Base-by-base conservation (phyloP, 2,797 vertebrate genomes). In the Otolemur crassicaudatus region DNA sequence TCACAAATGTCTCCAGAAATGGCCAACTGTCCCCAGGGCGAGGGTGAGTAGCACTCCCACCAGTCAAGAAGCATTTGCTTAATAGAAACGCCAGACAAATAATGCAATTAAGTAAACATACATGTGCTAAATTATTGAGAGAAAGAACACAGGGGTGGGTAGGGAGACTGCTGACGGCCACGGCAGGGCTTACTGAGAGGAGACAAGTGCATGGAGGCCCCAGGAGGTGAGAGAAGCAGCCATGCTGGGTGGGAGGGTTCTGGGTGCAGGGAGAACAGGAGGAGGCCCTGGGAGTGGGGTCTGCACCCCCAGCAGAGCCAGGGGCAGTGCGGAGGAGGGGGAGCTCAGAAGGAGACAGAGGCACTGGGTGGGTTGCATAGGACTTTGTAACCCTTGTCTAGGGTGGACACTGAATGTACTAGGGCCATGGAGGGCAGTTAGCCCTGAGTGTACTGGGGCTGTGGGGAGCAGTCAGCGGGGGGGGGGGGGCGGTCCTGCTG, bases 281-380 rank as follows among this genome's bases (percentile, higher is more conserved):
- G 46, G 60, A 25, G 12, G 76, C 10, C 20, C 49, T 31, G 7
- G 43, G 80, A n/a, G 20, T 53, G 56, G 7, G 1, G 2, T 2
- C 56, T 11, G 53, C 53, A 56, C 53, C 53, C 27, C 63, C 65
- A 2, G 87, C 8, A n/a, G 3, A 83, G 43, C 22, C 17, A 7
- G 31, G 13, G 25, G 16, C 8, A 61, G n/a, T 4, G 7, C 5
- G n/a, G 0, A 1, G 60, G 22, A 17, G 53, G n/a, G 16, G 17
- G n/a, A 9, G 0, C 2, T 0, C 4, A 53, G 72, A 60, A 23
- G n/a, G 69, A 76, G 61, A 8, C 1, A 12, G 20, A 37, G 65
- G 25, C 8, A 29, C 0, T 56, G 1, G 53, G 23, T 3, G 3
- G 31, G 25, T 16, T 0, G 46, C 5, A 2, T 0, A 5, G 69